Percentiles rank a stretch among this genome's conserved stretches.
Evolutionary conservation across 2,797 vertebrate genomes (phyloP).

Genomic region (Denticeps clupeoides): DNA sequence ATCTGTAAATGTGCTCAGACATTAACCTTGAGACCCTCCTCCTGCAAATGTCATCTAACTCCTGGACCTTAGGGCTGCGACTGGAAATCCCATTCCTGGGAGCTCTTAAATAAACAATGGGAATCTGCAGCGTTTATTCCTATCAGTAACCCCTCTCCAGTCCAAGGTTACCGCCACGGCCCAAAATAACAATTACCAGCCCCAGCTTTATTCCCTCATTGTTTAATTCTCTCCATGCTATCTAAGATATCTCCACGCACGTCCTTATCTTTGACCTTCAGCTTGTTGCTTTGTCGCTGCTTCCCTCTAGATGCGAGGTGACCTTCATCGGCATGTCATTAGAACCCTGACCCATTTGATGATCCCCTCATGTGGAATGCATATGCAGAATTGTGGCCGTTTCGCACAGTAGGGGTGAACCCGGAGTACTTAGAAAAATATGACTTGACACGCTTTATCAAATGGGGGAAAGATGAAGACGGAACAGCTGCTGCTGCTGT

Average conservation of each 20-base stretch:
- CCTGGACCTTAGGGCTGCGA: slow-evolving; percentile 22
- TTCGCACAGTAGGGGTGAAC: slow-evolving; percentile 80
- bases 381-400: slow-evolving; percentile 84
- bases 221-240: slow-evolving; percentile 77
- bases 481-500: slow-evolving; percentile 99
- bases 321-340: slow-evolving; percentile 93
- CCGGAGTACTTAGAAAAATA: slow-evolving; percentile 99
- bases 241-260: slow-evolving; percentile 70
- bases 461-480: slow-evolving; percentile 99
- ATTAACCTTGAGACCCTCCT: slow-evolving; percentile 36
- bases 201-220: slow-evolving; percentile 64
- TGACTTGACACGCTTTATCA: slow-evolving; percentile 99
- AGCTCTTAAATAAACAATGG: slow-evolving; percentile 65
- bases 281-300: slow-evolving; percentile 72
- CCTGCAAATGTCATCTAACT: slow-evolving; percentile 43
- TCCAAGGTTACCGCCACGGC: slow-evolving; percentile 63
- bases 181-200: slow-evolving; percentile 71
- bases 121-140: slow-evolving; percentile 50
- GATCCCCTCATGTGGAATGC: slow-evolving; percentile 87
- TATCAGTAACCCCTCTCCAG: slow-evolving; percentile 51
- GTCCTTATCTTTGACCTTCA: slow-evolving; percentile 97
- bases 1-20: slow-evolving; percentile 60
- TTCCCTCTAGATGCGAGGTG: slow-evolving; percentile 75
- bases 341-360: slow-evolving; percentile 95
- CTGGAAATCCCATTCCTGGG: slow-evolving; percentile 55